Base-by-base conservation (phyloP, 2,797 vertebrate species). In the Cetoscarus ocellatus region DNA sequence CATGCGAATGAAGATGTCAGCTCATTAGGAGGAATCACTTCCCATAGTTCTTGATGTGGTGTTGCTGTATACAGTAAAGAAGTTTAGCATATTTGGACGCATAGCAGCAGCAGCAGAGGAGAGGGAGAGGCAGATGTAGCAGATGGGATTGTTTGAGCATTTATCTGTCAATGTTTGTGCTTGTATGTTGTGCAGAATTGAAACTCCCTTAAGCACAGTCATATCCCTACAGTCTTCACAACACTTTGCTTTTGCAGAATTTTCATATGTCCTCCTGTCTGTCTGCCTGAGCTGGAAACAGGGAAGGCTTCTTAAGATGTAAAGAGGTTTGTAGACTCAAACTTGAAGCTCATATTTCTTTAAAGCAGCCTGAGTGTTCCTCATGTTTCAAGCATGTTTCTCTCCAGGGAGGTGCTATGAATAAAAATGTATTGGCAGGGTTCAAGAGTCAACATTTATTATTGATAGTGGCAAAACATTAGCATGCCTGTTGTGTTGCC, bases 21-120 rank as follows among this genome's bases (percentile, higher is more conserved):
- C 83, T 87, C 82, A 83, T 91, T 90, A 80, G 73, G 51, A 59
- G 73, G 58, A 66, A 75, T 88, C 73, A 59, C 77, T 55, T 78
- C 81, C 70, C 63, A 76, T 85, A 63, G 86, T 87, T 75, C 73
- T 79, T 1, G 2, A 48, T 52, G 62, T 74, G 67, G 61, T 42
- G 72, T 49, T 68, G 66, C 72, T 43, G 4, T 27, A 54, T 61
- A 51, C 27, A 27, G 27, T 34, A 51, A 10, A 54, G 64, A 59
- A 61, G 53, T 70, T 7, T 47, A 34, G 50, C 6, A 51, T 49
- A 57, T 68, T 67, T 75, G 55, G 67, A 75, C 38, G 63, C 11
- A 42, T 27, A 79, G 54, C 73, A 71, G 62, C 61, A 69, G 70
- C 54, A 48, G 66, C 17, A 50, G 66, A 1, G 47, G 59, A 13